Base-by-base conservation (phyloP, 1,140 invertebrate species). In the Drosophila nigromelanica region DNA sequence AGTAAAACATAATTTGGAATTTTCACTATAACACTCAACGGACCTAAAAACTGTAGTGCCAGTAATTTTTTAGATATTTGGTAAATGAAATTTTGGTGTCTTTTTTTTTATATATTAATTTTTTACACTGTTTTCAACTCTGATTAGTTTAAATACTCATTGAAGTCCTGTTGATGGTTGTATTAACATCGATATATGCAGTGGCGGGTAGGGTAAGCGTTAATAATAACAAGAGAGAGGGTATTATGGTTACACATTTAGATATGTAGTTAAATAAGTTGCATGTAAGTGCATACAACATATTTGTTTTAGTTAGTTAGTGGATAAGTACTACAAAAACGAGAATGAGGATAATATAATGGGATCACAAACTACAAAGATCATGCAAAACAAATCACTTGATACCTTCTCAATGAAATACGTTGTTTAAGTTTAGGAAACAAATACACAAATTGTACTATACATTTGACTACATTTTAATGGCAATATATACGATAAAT, bases 81-180 rank as follows among this genome's bases (percentile, higher is more conserved):
- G 43, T 48, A 14, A 14, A 24, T 2, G 4, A 6, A 40, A 6
- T 51, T 51, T 40, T 33, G 0, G 52, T 52, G 37, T 47, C n/a
- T 51, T 14, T 63, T 18, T 43, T 48, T 18, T 69, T 39, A 14
- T 27, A 37, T 69, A 10, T 61, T 47, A 60, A 39, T 18, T 61
- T 52, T 68, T 69, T 69, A 69, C 68, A 70, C 43, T 27, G 27
- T 48, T 67, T 7, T 54, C 6, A 40, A 43, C 42, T 59, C 33
- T 63, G 58, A 62, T 90, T 81, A 91, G 75, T 91, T 91, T 59
- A 91, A 80, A 90, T 91, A 91, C 89, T 91, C 90, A 91, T 91
- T 91, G 90, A 91, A 91, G 87, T 91, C 90, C 90, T 91, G 78
- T 82, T 78, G 89, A 78, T 89, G 70, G 78, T 87, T 78, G 82